A percentile compares a stretch with the other conserved stretches of the same genome.
phyloP scores from a whole-genome alignment of 2,888 invertebrate genomes.

The Tethea ocularis region DNA sequence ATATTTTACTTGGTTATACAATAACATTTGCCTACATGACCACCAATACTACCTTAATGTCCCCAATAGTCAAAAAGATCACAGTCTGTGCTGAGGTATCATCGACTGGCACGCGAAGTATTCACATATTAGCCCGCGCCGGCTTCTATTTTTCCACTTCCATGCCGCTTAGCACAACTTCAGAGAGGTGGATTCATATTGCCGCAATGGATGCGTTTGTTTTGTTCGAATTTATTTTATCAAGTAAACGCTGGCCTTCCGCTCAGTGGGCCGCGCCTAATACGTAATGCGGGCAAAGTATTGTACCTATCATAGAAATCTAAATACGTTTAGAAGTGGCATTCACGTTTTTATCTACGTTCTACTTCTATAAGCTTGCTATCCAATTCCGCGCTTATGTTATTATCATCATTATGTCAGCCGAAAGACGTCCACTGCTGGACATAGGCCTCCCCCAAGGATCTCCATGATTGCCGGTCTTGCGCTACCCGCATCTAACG shows the following conservation, averaged over 20 bases:
- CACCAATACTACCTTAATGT: not conserved
- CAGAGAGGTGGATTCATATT: conserved; percentile 80
- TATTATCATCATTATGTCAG: too few relatives aligned
- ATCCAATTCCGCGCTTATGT: too few relatives aligned
- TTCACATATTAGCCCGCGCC: conserved; percentile 75
- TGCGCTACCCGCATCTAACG: too few relatives aligned
- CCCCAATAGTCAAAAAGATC: not conserved
- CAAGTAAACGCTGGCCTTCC: conserved; percentile 79
- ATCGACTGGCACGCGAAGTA: conserved; percentile 69
- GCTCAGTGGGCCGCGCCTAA: conserved; percentile 72
- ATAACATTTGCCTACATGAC: not conserved
- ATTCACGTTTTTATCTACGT: not conserved
- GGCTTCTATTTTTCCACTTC: conserved; percentile 78
- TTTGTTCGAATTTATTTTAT: conserved; percentile 83
- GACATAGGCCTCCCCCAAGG: too few relatives aligned
- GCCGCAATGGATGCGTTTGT: conserved; percentile 79
- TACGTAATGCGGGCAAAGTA: conserved; percentile 69
- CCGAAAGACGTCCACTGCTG: too few relatives aligned
- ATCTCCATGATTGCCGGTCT: too few relatives aligned
- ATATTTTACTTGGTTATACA: too few relatives aligned
- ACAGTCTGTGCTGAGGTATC: too few relatives aligned
- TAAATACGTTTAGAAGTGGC: not conserved
- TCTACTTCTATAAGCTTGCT: too few relatives aligned
- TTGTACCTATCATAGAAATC: conserved; percentile 22
- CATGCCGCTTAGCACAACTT: conserved; percentile 78